Evolutionary conservation across 2,797 vertebrate genomes (phyloP), one percentile per base, ranked within the genome.

Genomic region (Molothrus ater): DNA sequence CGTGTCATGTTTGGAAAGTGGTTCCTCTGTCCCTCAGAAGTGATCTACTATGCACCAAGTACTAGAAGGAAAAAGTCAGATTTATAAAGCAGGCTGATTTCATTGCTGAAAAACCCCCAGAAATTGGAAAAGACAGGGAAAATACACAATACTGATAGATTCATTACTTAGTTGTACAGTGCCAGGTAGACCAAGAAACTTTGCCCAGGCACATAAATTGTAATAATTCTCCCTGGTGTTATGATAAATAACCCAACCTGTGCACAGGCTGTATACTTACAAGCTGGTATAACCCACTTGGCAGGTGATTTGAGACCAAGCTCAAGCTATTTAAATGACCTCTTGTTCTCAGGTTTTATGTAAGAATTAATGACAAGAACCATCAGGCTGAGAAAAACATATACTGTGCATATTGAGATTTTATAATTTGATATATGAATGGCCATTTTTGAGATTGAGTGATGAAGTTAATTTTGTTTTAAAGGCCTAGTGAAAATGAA

Each of bases 341-440:
- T 79, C 54, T 73, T 22, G 7, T 79, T 65, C 59, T 88, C 42
- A 53, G 43, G 21, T 50, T 86, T 73, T 70, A 11, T 9, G 0
- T 56, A 56, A 60, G 36, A 95, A 86, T 69, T 92, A 79, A 66
- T 85, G 88, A 59, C 17, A 59, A 79, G 80, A 92, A 63, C 36
- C 51, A 59, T 3, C 17, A 87, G 53, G 47, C 64, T 93, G 60
- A 70, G 74, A 28, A 70, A 93, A 91, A 75, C 14, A 51, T 50
- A 47, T 2, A 43, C 16, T 24, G 6, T 38, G 21, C 75, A 19
- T 76, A 6, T 13, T 38, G 53, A 21, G 72, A 85, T 66, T 94
- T 81, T 57, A 38, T 81, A 8, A 50, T 60, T 60, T 91, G 47
- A 53, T 65, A 47, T 61, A 76, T 28, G 26, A 88, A 81, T 59